Evolutionary conservation across 2,888 invertebrate genomes (phyloP).

Genomic region (Autographa gamma): DNA sequence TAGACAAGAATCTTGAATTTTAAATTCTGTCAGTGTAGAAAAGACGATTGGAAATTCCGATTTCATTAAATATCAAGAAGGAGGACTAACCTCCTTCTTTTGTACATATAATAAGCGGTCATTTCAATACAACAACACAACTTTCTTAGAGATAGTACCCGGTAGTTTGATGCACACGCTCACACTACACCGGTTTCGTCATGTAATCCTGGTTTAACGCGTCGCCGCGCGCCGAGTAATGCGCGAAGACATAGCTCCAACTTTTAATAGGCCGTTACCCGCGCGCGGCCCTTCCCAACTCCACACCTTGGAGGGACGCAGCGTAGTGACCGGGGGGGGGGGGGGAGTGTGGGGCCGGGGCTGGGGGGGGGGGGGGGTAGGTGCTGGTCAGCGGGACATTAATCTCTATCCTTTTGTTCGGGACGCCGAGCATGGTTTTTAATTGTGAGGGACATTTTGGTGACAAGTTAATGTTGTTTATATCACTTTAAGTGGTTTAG

Average conservation of each 20-base stretch:
- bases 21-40: too few relatives aligned
- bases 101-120: too few relatives aligned
- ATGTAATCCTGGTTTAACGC: constrained; percentile 44
- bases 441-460: constrained; percentile 53
- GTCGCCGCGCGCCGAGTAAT: constrained; percentile 1
- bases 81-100: too few relatives aligned
- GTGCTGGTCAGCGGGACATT: constrained; percentile 46
- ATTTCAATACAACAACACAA: too few relatives aligned
- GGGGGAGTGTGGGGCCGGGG: background rate
- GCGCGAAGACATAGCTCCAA: constrained; percentile 36
- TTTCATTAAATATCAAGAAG: too few relatives aligned
- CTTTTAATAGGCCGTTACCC: constrained; percentile 35
- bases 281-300: constrained; percentile 22
- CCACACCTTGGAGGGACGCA: constrained; percentile 20
- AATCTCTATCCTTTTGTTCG: constrained; percentile 45
- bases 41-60: too few relatives aligned
- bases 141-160: too few relatives aligned
- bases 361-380: background rate
- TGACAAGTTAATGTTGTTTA: constrained; percentile 28
- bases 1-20: too few relatives aligned
- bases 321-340: background rate
- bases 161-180: background rate
- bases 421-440: constrained; percentile 29
- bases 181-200: background rate
- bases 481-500: constrained; percentile 12